Evolutionary conservation across 2,888 invertebrate genomes (phyloP), one percentile per base, ranked within the genome.

Genomic region (Leucoptera coffeella): DNA sequence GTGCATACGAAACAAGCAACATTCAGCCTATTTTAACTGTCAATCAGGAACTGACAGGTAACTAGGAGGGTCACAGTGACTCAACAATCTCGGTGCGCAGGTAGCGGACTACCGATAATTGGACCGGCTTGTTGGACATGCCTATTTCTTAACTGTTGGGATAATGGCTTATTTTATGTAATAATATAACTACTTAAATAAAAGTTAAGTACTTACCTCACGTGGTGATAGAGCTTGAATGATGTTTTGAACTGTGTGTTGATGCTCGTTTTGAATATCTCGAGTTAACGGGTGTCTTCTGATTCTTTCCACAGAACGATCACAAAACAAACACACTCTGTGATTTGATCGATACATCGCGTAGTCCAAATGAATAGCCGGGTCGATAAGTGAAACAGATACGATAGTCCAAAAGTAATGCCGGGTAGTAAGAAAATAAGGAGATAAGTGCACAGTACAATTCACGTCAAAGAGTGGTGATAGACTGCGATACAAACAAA

Each of bases 181-280:
- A 26, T 26, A 26, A 21, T 26, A 27, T 23, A 23, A 23, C 22
- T 27, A 22, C 17, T 27, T 22, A 22, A 27, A 22, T 23, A 25
- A 25, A 25, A 25, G n/a, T n/a, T n/a, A n/a, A n/a, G n/a, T n/a
- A n/a, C n/a, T 23, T 27, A 27, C 27, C 27, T 23, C 27, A 27
- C 22, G 27, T 23, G 27, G 27, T 21, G 24, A 9, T 25, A 27
- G 22, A 27, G 27, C 23, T 27, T 15, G 27, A 15, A 27, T 27
- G 27, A 27, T 27, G 27, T 27, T 27, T 27, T 27, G 27, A 27
- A 27, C 23, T 23, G 27, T 23, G 14, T 27, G 27, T 23, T 23
- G 22, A 27, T 27, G 27, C 14, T 27, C 27, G 23, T 23, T 27
- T 23, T 27, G 23, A 22, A 27, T 12, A 27, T 27, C 15, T 23